Evolutionary conservation across 2,797 vertebrate species (phyloP), one percentile per base, ranked within the genome.

Genomic region (Rhinophrynus dorsalis): DNA sequence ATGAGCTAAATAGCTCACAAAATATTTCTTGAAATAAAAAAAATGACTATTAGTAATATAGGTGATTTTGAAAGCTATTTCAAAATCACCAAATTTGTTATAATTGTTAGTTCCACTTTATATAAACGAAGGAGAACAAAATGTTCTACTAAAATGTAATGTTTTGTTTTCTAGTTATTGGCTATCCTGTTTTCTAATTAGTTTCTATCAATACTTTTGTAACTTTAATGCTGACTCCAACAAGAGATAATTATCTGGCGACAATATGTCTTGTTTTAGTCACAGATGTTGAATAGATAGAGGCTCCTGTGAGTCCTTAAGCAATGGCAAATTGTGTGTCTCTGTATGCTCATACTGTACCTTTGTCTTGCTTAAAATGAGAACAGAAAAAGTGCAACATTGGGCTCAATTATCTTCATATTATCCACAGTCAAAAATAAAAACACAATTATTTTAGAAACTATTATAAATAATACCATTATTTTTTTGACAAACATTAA

Each of bases 371-470:
- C 45, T 63, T 63, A 30, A 24, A 27, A 51, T 48, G 32, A 62
- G 15, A 48, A 29, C 42, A n/a, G 23, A 38, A 51, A 38, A 24
- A 21, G 15, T 32, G 45, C 18, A 45, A 37, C 47, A 20, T 9
- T 13, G 60, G 60, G 45, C 32, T 63, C 37, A 50, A 63, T 63
- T 63, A 63, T 63, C 60, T 63, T 6, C 18, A 20, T 47, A 61
- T 48, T 61, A 45, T 61, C 58, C 33, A 42, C 42, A 12, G 11
- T 61, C 58, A 48, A 63, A 33, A 51, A 20, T 18, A 51, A 51
- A 63, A 33, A 51, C 38, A 51, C 35, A 63, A 51, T 24, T 45
- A 24, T 32, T 38, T 15, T 27, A 1, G 20, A 29, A n/a, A 21
- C 23, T 33, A 33, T 61, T 50, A n/a, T n/a, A n/a, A n/a, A n/a